phyloP scores from a whole-genome alignment of 2,888 invertebrate genomes.

The Adela reaumurella region DNA sequence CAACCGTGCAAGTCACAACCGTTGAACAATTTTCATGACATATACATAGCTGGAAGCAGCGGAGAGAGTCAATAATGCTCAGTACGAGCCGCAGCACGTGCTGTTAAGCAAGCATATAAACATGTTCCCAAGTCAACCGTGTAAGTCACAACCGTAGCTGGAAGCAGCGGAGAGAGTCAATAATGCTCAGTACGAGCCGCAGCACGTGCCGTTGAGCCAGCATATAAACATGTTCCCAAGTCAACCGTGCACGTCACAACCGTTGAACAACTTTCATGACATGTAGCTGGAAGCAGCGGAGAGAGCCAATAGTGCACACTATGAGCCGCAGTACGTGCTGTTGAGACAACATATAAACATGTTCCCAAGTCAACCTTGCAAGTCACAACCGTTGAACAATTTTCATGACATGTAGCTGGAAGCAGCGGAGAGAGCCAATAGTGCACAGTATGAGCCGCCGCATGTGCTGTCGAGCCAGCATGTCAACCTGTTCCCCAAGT shows the following conservation, averaged over 20 bases:
- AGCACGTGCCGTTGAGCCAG: slow-evolving; percentile 82
- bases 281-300: slow-evolving; percentile 78
- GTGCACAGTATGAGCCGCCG: slow-evolving; percentile 89
- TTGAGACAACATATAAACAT: slow-evolving; percentile 82
- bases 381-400: too few relatives aligned
- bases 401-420: slow-evolving; percentile 78
- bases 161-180: slow-evolving; percentile 87
- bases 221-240: slow-evolving; percentile 70
- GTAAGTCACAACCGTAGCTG: slow-evolving; percentile 44
- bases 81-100: slow-evolving; percentile 89
- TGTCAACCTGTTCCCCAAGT: slow-evolving; percentile 63
- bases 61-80: slow-evolving; percentile 88
- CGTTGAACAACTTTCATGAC: too few relatives aligned
- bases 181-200: slow-evolving; percentile 90
- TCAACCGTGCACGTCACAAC: slow-evolving; percentile 8
- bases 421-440: slow-evolving; percentile 84
- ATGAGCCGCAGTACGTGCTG: slow-evolving; percentile 87
- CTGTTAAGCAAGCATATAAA: slow-evolving; percentile 83
- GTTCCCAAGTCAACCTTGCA: slow-evolving; percentile 26
- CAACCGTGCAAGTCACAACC: slow-evolving; percentile 9
- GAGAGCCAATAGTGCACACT: slow-evolving; percentile 90
- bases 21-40: too few relatives aligned
- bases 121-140: slow-evolving; percentile 40
- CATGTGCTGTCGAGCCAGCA: slow-evolving; percentile 87
- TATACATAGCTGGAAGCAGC: slow-evolving; percentile 83